A percentile compares a stretch with the other conserved stretches of the same genome.
Evolutionary conservation across 2,888 invertebrate genomes (phyloP).

Genomic region (Eupithecia dodoneata): DNA sequence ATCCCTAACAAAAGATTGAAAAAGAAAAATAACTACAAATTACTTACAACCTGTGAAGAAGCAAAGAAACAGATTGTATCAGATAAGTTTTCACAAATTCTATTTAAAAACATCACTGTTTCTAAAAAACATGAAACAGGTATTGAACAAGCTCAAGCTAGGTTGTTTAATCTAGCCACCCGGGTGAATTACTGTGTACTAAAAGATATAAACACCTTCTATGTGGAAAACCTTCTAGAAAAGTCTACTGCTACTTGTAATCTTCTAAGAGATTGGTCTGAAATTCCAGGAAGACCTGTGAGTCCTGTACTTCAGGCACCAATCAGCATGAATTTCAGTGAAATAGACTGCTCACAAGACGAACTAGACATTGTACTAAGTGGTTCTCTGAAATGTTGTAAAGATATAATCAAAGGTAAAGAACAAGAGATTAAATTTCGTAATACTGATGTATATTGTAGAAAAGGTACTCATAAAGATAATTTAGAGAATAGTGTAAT

Average conservation of each 20-base stretch:
- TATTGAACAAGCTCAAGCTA: slow-evolving; percentile 26
- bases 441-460: neutral
- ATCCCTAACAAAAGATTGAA: slow-evolving; percentile 52
- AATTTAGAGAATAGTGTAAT: slow-evolving; percentile 22
- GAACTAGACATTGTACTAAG: slow-evolving; percentile 72
- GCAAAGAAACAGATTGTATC: slow-evolving; percentile 67
- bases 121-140: slow-evolving; percentile 32
- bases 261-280: slow-evolving; percentile 85
- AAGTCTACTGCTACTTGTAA: slow-evolving; percentile 68
- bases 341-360: slow-evolving; percentile 65
- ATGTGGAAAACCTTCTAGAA: slow-evolving; percentile 76
- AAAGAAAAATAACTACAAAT: slow-evolving; percentile 60
- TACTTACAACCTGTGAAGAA: slow-evolving; percentile 57
- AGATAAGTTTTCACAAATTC: slow-evolving; percentile 67
- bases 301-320: slow-evolving; percentile 71
- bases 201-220: slow-evolving; percentile 68
- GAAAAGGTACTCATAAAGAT: neutral
- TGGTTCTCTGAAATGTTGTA: slow-evolving; percentile 59
- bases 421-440: slow-evolving; percentile 3
- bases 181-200: slow-evolving; percentile 60
- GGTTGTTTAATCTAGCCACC: slow-evolving; percentile 61
- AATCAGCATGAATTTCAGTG: slow-evolving; percentile 58
- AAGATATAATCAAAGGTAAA: slow-evolving; percentile 54
- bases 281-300: slow-evolving; percentile 86
- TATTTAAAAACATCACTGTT: slow-evolving; percentile 55